phyloP scores from a whole-genome alignment of 1,140 invertebrate species.

The Hylaeus anthracinus region DNA sequence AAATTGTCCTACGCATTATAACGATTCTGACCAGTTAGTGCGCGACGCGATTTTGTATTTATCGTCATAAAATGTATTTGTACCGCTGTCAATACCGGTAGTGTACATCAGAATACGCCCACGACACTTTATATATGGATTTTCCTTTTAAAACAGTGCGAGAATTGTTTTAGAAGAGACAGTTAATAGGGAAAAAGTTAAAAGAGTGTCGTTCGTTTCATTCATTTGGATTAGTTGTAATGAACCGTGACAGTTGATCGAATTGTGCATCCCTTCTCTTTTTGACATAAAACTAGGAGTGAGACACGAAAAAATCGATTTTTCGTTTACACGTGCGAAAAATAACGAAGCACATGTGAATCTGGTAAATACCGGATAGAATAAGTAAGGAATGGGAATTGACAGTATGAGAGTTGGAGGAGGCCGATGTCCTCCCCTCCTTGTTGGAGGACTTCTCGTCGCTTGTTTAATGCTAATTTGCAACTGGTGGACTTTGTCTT shows the following conservation, averaged over 20 bases:
- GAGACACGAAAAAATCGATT: slow-evolving; percentile 16
- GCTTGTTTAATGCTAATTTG: slow-evolving; percentile 79
- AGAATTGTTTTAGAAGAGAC: not conserved
- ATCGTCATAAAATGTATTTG: slow-evolving; percentile 17
- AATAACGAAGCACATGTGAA: slow-evolving; percentile 29
- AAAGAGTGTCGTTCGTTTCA: not conserved
- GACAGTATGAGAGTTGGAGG: slow-evolving; percentile 81
- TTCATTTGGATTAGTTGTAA: slow-evolving; percentile 1
- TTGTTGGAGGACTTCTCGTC: slow-evolving; percentile 76
- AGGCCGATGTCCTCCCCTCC: slow-evolving; percentile 79
- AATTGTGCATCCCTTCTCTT: not conserved
- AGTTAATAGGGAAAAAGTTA: not conserved
- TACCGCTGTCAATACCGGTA: slow-evolving; percentile 27
- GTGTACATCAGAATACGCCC: slow-evolving; percentile 39
- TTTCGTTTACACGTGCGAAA: slow-evolving; percentile 4
- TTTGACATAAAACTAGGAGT: slow-evolving; percentile 11
- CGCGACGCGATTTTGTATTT: not conserved
- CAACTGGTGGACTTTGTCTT: slow-evolving; percentile 81
- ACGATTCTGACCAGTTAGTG: not conserved
- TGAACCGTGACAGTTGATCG: slow-evolving; percentile 20
- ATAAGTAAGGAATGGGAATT: slow-evolving; percentile 76
- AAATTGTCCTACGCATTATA: not conserved
- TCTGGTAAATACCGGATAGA: slow-evolving; percentile 21
- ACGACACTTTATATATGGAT: not conserved
- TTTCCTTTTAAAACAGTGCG: slow-evolving; percentile 5